Conservation (phyloP, 1,140 invertebrate genomes). For the Brachionus asplanchnoidis region DNA sequence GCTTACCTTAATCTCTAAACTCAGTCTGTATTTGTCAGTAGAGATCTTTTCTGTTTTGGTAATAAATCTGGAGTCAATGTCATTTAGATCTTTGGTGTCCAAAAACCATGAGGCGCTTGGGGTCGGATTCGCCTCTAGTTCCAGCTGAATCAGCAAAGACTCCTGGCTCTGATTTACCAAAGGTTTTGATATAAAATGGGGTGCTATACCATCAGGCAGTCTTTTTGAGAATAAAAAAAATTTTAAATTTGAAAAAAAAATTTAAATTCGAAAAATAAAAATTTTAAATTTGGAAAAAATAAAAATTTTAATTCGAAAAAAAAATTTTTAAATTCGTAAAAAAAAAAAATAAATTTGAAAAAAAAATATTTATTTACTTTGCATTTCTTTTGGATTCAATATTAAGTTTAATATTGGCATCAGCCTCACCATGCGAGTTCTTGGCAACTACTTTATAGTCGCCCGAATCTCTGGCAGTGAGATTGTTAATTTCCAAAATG, state of each 20-base stretch:
- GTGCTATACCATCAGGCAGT: constrained; percentile 90
- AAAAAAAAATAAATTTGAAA: not conserved
- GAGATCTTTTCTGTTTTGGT: constrained; percentile 7
- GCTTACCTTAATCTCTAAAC: constrained; percentile 32
- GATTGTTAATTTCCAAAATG: constrained; percentile 83
- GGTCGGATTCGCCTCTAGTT: constrained; percentile 26
- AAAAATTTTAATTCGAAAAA: no score
- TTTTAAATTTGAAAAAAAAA: no score
- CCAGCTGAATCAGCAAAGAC: constrained; percentile 43
- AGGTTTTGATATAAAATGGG: constrained; percentile 88
- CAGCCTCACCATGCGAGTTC: constrained; percentile 89
- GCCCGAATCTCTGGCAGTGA: constrained; percentile 81
- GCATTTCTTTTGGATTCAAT: constrained; percentile 58
- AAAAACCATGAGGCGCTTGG: constrained; percentile 17
- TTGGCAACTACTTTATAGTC: constrained; percentile 85
- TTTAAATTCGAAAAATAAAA: not conserved
- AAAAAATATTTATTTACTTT: not conserved
- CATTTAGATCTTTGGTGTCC: constrained; percentile 14
- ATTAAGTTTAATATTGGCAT: constrained; percentile 83
- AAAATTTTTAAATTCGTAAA: no score
- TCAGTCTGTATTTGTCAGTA: constrained; percentile 3
- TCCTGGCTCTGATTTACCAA: constrained; percentile 87
- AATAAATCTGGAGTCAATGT: constrained; percentile 27
- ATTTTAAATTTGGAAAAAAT: no score
- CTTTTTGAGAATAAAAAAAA: constrained; percentile 59